Evolutionary conservation across 2,113 vertebrate species (phyloP), one percentile per base, ranked within the genome.

Genomic region (Ivindomyrus marchei): DNA sequence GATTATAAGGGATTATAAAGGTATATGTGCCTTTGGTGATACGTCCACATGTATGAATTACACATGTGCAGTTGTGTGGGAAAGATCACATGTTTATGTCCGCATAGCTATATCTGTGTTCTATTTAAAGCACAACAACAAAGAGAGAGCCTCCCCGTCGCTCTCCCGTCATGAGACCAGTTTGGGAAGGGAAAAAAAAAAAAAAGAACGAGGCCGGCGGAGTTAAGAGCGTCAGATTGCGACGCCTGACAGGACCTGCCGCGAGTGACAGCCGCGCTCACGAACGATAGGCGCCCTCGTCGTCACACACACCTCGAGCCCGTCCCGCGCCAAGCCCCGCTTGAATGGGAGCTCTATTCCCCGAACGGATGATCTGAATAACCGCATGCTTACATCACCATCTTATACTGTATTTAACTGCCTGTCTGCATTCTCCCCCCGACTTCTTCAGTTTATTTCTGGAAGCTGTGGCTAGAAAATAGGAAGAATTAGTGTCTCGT

Each of bases 371-470:
- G 86, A 74, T 90, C 91, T 62, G 88, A 91, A 93, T 92, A 88
- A 90, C 91, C 89, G 77, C 89, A 70, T 49, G 77, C 91, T 93
- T 92, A 93, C 91, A 90, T 93, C 93, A 92, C 90, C 90, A 80
- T 92, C 90, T 89, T 90, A 85, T 90, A 74, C 87, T 90, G 89
- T 91, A 89, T 88, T 88, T 88, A 88, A 90, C 77, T 56, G 89
- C 50, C 86, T 92, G 92, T 85, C 89, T 66, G 90, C 58, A 80
- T 19, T 90, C 87, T 86, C 62, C 21, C 45, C 39, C 85, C 21
- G 21, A 13, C 36, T 11, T 17, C 53, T 88, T 52, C 45, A 13
- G 53, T 84, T 74, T 45, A 83, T 50, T 91, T 53, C 89, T 87
- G 89, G 83, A 89, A 62, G 11, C 24, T 77, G 9, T 80, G 88